Percentiles rank a stretch among this genome's conserved stretches.
Conservation (phyloP, 2,888 invertebrate species). For the Melanophora roralis region DNA sequence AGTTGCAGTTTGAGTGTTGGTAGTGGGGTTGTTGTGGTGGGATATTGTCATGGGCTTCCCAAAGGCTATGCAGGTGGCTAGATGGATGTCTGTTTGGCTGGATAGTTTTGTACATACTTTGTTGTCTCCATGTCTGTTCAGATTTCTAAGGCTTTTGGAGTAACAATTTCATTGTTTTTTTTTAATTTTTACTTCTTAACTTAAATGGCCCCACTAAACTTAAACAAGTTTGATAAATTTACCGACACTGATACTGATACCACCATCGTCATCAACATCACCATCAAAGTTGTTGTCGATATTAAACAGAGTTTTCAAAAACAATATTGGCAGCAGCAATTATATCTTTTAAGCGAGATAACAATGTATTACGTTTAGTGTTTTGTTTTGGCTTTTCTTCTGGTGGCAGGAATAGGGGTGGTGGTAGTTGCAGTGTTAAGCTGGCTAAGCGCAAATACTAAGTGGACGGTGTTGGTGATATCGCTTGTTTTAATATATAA, state of each 20-base stretch:
- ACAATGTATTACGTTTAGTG: slow-evolving; percentile 43
- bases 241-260: slow-evolving; percentile 49
- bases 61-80: slow-evolving; percentile 56
- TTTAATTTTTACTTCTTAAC: slow-evolving; percentile 12
- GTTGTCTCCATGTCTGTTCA: slow-evolving; percentile 42
- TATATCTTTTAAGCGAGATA: slow-evolving; percentile 43
- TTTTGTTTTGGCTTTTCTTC: not conserved
- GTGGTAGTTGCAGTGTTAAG: too few relatives aligned
- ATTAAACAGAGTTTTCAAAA: slow-evolving; percentile 35
- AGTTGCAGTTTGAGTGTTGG: not conserved
- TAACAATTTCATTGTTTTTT: not conserved
- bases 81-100: slow-evolving; percentile 17
- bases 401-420: slow-evolving; percentile 17
- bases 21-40: not conserved
- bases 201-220: slow-evolving; percentile 44
- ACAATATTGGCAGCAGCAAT: slow-evolving; percentile 15
- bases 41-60: slow-evolving; percentile 52
- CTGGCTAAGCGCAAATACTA: too few relatives aligned
- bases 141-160: slow-evolving; percentile 21
- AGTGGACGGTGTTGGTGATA: slow-evolving; percentile 46
- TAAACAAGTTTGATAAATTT: slow-evolving; percentile 60
- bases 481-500: slow-evolving; percentile 41
- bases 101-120: slow-evolving; percentile 12
- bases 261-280: slow-evolving; percentile 37
- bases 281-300: slow-evolving; percentile 26